Base-by-base conservation (phyloP, 23 tunicate genomes). In the Diplosoma virens region DNA sequence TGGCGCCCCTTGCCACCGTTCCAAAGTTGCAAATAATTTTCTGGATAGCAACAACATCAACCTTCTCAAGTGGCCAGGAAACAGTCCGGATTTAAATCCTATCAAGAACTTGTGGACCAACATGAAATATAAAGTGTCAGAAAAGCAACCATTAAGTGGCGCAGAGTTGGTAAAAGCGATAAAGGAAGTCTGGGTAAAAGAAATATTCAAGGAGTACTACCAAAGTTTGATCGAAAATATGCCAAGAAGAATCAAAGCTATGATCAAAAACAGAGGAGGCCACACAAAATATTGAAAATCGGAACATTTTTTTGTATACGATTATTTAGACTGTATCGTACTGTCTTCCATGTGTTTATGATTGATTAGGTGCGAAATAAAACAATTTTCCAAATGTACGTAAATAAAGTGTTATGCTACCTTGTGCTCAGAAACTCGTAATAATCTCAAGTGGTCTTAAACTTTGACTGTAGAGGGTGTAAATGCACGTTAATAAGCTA, bases 1-100 rank as follows among this genome's bases (percentile, higher is more conserved):
- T n/a, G n/a, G n/a, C n/a, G n/a, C n/a, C n/a, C n/a, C n/a, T n/a
- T n/a, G n/a, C n/a, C n/a, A n/a, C n/a, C n/a, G n/a, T n/a, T n/a
- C n/a, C n/a, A n/a, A n/a, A n/a, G n/a, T n/a, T n/a, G n/a, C n/a
- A n/a, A n/a, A n/a, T n/a, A n/a, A n/a, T n/a, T n/a, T n/a, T n/a
- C n/a, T n/a, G n/a, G n/a, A n/a, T n/a, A n/a, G n/a, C n/a, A n/a
- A n/a, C n/a, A n/a, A n/a, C n/a, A n/a, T n/a, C n/a, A n/a, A n/a
- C n/a, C n/a, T n/a, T n/a, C n/a, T n/a, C n/a, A n/a, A 72, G 50
- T 72, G 78, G 60, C 78, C 78, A 9, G 33, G 61, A 72, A 72
- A 72, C 61, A 72, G 35, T 72, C 61, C 35, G 37, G 78, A 72
- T 26, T 48, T 72, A 17, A 72, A 72, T 34, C 61, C 34, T 4